These are phyloP conservation scores for Branchinecta lynchi DNA, from an alignment of 1,140 invertebrate genomes.

Conservation along the genomic window DNA sequence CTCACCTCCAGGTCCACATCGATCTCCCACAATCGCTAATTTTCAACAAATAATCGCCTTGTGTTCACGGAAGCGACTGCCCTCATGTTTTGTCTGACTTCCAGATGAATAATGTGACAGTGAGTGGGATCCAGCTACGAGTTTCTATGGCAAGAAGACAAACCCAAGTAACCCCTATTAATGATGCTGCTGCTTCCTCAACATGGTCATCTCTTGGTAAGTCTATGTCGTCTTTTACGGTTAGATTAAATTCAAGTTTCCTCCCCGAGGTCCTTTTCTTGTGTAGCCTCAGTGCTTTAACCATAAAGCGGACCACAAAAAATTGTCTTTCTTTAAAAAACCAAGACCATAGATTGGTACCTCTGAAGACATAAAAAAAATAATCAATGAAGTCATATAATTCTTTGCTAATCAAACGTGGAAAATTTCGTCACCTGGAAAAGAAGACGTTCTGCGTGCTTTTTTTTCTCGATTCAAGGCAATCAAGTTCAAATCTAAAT, in stretches of 20 bases:
- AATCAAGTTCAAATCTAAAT: too few relatives aligned
- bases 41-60: too few relatives aligned
- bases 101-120: slow-evolving; percentile 60
- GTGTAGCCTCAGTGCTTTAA: not conserved
- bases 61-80: too few relatives aligned
- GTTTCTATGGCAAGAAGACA: slow-evolving; percentile 67
- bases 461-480: too few relatives aligned
- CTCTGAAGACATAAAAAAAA: too few relatives aligned
- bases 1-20: too few relatives aligned
- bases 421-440: too few relatives aligned
- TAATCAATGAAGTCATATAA: too few relatives aligned
- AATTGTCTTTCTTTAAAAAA: slow-evolving; percentile 12
- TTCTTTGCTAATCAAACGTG: too few relatives aligned
- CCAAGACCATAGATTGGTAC: too few relatives aligned
- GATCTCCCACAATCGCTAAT: too few relatives aligned
- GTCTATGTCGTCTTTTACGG: slow-evolving; percentile 13
- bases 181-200: slow-evolving; percentile 55
- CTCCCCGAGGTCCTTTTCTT: slow-evolving; percentile 13
- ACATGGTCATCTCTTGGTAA: slow-evolving; percentile 61
- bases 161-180: slow-evolving; percentile 58
- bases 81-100: slow-evolving; percentile 17
- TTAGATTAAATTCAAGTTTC: slow-evolving; percentile 2
- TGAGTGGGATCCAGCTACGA: slow-evolving; percentile 56
- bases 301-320: slow-evolving; percentile 12
- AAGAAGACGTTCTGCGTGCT: too few relatives aligned